Base-by-base conservation (phyloP, 2,113 vertebrate species). In the Smithornis capensis region DNA sequence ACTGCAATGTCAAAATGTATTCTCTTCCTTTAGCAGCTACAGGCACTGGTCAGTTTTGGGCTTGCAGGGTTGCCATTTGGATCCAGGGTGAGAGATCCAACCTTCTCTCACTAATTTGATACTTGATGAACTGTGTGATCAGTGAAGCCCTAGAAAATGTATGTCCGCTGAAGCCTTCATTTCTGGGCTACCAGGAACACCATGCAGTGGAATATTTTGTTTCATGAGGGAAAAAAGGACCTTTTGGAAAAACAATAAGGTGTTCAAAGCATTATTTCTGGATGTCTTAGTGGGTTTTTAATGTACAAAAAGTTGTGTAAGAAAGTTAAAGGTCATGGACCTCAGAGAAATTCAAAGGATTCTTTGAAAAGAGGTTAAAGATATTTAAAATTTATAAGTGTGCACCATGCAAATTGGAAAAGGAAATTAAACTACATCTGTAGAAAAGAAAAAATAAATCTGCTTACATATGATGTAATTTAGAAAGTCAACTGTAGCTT, bases 341-440 rank as follows among this genome's bases (percentile, higher is more conserved):
- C 83, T 93, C 60, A 53, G 81, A 92, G 84, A 91, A 90, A 92
- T 93, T 90, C 87, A 96, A 97, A 94, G 60, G 28, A 67, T 92
- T 79, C 79, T 96, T 92, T 93, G 69, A 80, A 90, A 95, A 94
- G 73, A 75, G 83, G 91, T 92, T 82, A 82, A 96, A 96, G 64
- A 38, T 73, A 45, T 94, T 91, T 91, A 87, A 96, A 95, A 96
- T 94, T 86, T 94, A 93, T 86, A 75, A 87, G 25, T 64, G 89
- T 89, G 73, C 92, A 94, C 73, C 92, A 93, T 87, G 86, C 69
- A 97, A 95, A 96, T 95, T 94, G 88, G 75, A 94, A 91, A 86
- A 97, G 70, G 75, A 96, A 95, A 96, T 92, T 92, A 94, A 96
- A 95, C 92, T 94, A 5, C 87, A 96, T 80, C 87, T 94, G 81